phyloP scores from a whole-genome alignment of 2,888 invertebrate genomes.

The Alitta virens region DNA sequence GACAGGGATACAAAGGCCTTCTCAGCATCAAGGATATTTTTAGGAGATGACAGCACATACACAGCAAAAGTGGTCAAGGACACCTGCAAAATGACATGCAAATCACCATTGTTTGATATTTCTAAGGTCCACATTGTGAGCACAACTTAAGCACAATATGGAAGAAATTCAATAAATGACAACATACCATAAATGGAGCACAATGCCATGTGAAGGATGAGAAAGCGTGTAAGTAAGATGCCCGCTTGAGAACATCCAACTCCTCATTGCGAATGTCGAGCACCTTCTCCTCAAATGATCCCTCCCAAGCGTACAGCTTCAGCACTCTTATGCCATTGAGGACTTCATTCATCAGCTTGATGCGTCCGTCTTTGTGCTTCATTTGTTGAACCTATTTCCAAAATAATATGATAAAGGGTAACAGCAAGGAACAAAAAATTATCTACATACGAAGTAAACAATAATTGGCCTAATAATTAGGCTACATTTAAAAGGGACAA shows the following conservation, averaged over 20 bases:
- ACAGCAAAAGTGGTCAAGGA: constrained; percentile 81
- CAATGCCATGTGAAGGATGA: constrained; percentile 92
- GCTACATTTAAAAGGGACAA: too few relatives aligned
- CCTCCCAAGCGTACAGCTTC: constrained; percentile 62
- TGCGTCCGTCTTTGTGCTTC: constrained; percentile 54
- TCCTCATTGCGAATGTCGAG: constrained; percentile 79
- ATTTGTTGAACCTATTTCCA: constrained; percentile 53
- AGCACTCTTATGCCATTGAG: constrained; percentile 59
- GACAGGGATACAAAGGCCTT: constrained; percentile 84
- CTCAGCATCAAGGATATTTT: constrained; percentile 74
- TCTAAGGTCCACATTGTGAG: too few relatives aligned
- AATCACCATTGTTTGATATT: too few relatives aligned
- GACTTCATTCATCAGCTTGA: constrained; percentile 58
- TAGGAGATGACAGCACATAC: constrained; percentile 66
- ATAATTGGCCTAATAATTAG: too few relatives aligned
- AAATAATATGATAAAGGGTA: background rate
- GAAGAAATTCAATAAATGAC: too few relatives aligned
- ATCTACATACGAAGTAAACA: too few relatives aligned
- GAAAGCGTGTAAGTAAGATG: constrained; percentile 72
- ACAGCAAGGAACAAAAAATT: background rate
- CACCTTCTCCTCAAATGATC: constrained; percentile 58
- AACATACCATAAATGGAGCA: constrained; percentile 84
- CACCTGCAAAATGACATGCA: constrained; percentile 64
- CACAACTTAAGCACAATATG: too few relatives aligned
- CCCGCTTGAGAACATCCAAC: constrained; percentile 79